Percentiles rank a stretch among this genome's conserved stretches.
Conservation (phyloP, 2,888 invertebrate species). For the Allophyes oxyacanthae region DNA sequence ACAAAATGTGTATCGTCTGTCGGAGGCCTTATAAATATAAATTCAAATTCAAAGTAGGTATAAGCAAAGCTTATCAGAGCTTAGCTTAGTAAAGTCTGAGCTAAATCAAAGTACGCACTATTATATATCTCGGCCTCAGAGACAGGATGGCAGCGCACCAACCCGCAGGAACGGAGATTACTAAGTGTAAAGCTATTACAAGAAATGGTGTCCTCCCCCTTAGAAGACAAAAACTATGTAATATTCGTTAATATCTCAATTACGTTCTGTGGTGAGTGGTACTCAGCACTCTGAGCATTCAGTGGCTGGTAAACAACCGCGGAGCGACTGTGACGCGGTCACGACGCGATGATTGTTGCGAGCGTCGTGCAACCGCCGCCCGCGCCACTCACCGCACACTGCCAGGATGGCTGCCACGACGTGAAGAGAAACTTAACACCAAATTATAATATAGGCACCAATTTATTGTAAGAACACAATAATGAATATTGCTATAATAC, state of each 20-base stretch:
- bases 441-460: no score
- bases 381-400: background rate
- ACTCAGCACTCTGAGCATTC: background rate
- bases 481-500: no score
- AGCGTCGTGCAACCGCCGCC: background rate
- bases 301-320: background rate
- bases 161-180: slow-evolving; percentile 1
- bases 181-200: background rate
- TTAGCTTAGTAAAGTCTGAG: no score
- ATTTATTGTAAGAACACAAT: no score
- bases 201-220: background rate
- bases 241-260: slow-evolving; percentile 6
- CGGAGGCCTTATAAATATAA: no score
- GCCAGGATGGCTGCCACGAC: background rate
- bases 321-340: background rate
- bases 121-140: no score
- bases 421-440: no score
- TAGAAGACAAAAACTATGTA: background rate
- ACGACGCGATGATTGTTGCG: background rate
- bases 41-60: no score
- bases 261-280: slow-evolving; percentile 17
- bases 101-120: no score
- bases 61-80: no score
- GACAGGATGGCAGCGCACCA: background rate
- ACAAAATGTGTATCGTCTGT: no score